Evolutionary conservation across 2,888 invertebrate genomes (phyloP).

Genomic region (Himalopsyche tibetana): DNA sequence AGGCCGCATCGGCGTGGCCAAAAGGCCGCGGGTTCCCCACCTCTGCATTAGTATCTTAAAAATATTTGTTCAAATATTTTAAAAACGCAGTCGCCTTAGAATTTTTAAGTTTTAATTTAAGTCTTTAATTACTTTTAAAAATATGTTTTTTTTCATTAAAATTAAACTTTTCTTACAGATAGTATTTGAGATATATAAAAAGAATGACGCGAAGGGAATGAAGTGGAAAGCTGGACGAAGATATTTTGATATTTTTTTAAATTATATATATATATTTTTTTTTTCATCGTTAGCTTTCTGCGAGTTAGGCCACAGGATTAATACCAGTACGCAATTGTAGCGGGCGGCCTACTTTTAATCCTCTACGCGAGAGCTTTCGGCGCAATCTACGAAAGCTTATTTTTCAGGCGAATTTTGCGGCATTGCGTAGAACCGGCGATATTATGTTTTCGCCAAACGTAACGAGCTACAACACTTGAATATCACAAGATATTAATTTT

Average conservation of each 20-base stretch:
- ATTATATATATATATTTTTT: neutral
- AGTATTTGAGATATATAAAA: no score
- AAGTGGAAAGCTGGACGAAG: no score
- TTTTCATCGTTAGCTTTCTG: neutral
- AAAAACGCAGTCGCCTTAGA: no score
- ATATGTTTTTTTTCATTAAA: no score
- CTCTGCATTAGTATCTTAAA: no score
- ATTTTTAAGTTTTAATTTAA: no score
- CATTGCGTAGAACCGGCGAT: neutral
- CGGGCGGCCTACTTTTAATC: neutral
- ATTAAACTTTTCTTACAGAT: no score
- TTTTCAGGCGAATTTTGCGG: neutral
- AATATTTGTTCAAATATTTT: no score
- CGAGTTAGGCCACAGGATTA: neutral
- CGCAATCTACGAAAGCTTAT: neutral
- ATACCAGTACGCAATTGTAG: neutral
- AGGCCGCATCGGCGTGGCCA: no score
- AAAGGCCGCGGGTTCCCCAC: no score
- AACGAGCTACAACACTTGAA: neutral
- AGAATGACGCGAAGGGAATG: no score
- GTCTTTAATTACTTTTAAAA: no score
- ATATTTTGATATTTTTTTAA: neutral
- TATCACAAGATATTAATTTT: neutral
- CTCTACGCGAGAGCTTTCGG: neutral
- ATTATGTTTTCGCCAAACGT: neutral